Percentiles rank a stretch among this genome's conserved stretches.
These are phyloP conservation scores for Hormiphora californensis DNA, from an alignment of 37 sponge, comb jelly and placozoan species.

Conservation along the genomic window DNA sequence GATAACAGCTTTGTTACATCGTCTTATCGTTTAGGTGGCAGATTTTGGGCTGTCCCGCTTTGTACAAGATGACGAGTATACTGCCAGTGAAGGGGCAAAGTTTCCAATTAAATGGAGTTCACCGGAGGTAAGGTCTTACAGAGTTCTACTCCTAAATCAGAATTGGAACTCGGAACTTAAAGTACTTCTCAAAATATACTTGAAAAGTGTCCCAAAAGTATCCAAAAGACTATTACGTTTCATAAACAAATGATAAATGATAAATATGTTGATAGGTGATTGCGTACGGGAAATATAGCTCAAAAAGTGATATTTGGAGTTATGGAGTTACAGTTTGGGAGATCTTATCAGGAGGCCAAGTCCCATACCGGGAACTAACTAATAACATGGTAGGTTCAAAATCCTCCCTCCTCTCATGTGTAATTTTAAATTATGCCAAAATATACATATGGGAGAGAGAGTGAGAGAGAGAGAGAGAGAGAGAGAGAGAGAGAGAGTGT, in stretches of 20 bases:
- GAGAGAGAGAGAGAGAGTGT: background rate
- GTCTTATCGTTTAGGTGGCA: slow-evolving; percentile 13
- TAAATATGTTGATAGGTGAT: slow-evolving; percentile 49
- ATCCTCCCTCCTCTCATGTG: too few species aligned
- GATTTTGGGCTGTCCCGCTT: slow-evolving; percentile 51
- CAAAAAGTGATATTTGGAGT: slow-evolving; percentile 42
- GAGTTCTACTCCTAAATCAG: too few species aligned
- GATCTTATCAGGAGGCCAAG: slow-evolving; percentile 22
- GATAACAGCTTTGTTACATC: background rate
- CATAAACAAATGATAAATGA: too few species aligned
- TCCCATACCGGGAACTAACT: slow-evolving; percentile 28
- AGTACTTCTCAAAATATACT: background rate
- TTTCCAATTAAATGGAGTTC: slow-evolving; percentile 47
- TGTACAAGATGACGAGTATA: slow-evolving; percentile 44
- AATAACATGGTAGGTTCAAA: background rate
- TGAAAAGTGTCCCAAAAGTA: too few species aligned
- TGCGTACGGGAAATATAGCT: background rate
- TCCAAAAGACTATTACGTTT: too few species aligned
- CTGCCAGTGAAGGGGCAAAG: slow-evolving; percentile 19
- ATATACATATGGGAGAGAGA: too few species aligned
- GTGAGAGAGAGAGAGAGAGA: background rate
- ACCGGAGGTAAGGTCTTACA: background rate
- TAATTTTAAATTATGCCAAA: too few species aligned
- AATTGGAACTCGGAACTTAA: too few species aligned
- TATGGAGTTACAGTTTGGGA: slow-evolving; percentile 50